A percentile compares a stretch with the other conserved stretches of the same genome.
phyloP scores from a whole-genome alignment of 2,797 vertebrate species.

The Melanotaenia parkinsoni region DNA sequence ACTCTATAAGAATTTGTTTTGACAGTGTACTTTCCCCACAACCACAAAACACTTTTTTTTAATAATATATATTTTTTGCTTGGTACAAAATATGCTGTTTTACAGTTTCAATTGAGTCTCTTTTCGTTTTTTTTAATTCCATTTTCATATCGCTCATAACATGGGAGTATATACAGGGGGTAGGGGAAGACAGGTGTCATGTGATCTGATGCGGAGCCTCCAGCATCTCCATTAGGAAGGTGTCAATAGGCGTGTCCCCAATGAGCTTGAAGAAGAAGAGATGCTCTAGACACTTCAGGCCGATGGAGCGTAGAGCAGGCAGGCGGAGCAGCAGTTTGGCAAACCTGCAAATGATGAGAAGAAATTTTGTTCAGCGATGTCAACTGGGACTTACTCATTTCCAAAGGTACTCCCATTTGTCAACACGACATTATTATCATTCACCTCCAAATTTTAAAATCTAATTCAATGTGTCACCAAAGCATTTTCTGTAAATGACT shows the following conservation, averaged over 20 bases:
- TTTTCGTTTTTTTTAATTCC: conserved; percentile 41
- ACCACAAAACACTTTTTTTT: conserved; percentile 67
- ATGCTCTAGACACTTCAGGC: conserved; percentile 96
- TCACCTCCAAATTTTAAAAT: background rate
- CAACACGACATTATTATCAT: background rate
- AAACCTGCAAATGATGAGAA: conserved; percentile 77
- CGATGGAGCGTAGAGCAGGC: conserved; percentile 93
- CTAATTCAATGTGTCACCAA: background rate
- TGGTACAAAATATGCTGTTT: conserved; percentile 81
- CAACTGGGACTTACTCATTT: background rate
- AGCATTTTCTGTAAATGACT: background rate
- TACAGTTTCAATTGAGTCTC: conserved; percentile 76
- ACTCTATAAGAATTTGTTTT: conserved; percentile 75
- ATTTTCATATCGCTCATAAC: conserved; percentile 73
- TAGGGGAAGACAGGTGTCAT: conserved; percentile 76
- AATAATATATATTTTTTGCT: conserved; percentile 69
- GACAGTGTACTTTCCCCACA: conserved; percentile 46
- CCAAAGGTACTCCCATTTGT: background rate
- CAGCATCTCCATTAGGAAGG: conserved; percentile 98
- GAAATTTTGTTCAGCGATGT: background rate
- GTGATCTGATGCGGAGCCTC: conserved; percentile 92
- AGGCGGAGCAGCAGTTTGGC: conserved; percentile 94
- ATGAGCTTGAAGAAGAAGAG: conserved; percentile 99
- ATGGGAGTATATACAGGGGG: conserved; percentile 80
- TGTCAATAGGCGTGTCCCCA: conserved; percentile 97